A percentile compares a stretch with the other conserved stretches of the same genome.
Evolutionary conservation across 2,888 invertebrate species (phyloP).

Genomic region (Tanaodytes sp.): DNA sequence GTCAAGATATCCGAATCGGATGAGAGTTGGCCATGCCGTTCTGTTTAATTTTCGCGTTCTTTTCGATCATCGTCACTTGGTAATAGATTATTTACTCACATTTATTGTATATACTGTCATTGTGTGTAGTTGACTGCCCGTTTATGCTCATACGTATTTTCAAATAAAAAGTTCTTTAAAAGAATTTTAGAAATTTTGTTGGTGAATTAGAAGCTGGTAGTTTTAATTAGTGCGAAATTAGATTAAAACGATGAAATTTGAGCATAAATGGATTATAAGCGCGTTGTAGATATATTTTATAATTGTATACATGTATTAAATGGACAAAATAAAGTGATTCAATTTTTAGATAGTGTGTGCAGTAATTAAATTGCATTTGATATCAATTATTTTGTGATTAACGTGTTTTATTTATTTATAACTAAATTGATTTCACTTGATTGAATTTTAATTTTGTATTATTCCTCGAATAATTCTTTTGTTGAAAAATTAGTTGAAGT

Average conservation of each 20-base stretch:
- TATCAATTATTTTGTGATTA: too few species aligned
- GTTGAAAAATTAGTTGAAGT: too few species aligned
- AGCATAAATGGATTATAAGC: neutral
- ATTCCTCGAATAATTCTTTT: too few species aligned
- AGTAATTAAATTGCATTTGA: conserved; percentile 4
- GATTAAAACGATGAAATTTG: neutral
- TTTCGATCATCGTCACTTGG: conserved; percentile 43
- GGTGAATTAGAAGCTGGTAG: too few species aligned
- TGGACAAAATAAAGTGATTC: conserved; percentile 4
- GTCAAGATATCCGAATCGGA: conserved; percentile 5
- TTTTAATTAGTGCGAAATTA: too few species aligned
- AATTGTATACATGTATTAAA: conserved; percentile 26
- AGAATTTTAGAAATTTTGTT: neutral
- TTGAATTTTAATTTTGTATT: too few species aligned
- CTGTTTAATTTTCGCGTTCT: conserved; percentile 4
- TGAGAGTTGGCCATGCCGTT: conserved; percentile 20
- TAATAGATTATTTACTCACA: conserved; percentile 9
- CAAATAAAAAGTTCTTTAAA: neutral
- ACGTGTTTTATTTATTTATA: too few species aligned
- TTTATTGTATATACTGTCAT: conserved; percentile 5
- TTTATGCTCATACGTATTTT: conserved; percentile 11
- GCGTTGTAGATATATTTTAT: conserved; percentile 14
- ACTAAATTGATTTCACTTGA: too few species aligned
- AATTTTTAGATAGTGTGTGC: neutral
- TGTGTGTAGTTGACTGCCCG: conserved; percentile 1